Conservation (phyloP, 2,797 vertebrate genomes). For the Rhinoraja longicauda region DNA sequence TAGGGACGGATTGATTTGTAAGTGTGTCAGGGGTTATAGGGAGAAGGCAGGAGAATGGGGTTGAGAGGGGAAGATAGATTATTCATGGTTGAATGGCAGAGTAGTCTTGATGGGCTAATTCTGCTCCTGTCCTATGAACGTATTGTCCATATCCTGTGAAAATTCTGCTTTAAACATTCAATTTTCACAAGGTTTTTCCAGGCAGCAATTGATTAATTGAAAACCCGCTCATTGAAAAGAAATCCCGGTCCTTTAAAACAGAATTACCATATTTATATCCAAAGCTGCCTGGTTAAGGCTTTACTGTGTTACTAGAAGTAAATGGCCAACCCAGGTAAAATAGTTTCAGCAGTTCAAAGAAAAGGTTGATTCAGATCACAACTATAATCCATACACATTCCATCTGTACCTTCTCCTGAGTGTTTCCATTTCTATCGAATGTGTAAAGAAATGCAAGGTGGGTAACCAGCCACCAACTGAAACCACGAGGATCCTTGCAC, state of each 20-base stretch:
- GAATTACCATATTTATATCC: background rate
- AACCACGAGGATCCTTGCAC: constrained; percentile 79
- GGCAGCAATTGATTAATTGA: background rate
- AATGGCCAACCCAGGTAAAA: too few relatives aligned
- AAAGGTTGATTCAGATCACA: constrained; percentile 49
- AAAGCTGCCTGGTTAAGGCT: background rate
- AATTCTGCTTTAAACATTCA: background rate
- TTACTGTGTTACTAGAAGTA: background rate
- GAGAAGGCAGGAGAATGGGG: too few relatives aligned
- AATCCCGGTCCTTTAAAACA: background rate
- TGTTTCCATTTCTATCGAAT: constrained; percentile 69
- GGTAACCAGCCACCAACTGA: constrained; percentile 89
- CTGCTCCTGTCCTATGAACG: too few relatives aligned
- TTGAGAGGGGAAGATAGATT: too few relatives aligned
- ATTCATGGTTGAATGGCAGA: too few relatives aligned
- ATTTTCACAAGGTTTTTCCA: background rate
- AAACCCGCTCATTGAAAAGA: background rate
- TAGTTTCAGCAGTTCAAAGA: constrained; percentile 45
- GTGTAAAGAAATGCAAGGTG: constrained; percentile 75
- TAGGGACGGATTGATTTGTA: too few relatives aligned
- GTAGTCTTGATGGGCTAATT: too few relatives aligned
- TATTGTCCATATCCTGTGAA: background rate
- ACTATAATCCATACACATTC: constrained; percentile 42
- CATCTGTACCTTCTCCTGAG: constrained; percentile 64
- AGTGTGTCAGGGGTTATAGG: too few relatives aligned